phyloP scores from a whole-genome alignment of 2,797 vertebrate species.

The Crax fasciolata region DNA sequence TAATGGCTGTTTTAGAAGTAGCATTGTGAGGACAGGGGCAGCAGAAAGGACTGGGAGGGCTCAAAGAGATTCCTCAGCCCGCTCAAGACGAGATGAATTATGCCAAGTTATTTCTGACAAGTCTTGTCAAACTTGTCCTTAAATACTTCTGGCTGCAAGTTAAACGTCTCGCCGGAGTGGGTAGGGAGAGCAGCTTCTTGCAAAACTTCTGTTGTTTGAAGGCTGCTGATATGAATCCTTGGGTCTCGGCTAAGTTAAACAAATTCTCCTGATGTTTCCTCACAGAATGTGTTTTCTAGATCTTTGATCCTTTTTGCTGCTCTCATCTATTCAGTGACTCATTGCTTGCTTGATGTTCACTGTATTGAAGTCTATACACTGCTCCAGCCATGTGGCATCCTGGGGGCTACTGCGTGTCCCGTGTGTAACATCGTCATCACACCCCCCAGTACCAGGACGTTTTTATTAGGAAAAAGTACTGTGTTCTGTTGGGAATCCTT shows the following conservation, averaged over 20 bases:
- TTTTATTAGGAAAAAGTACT: background rate
- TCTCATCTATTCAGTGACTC: background rate
- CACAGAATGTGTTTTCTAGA: conserved; percentile 2
- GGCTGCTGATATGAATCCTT: background rate
- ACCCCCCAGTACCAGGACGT: background rate
- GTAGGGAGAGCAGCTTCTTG: background rate
- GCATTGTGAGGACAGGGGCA: background rate
- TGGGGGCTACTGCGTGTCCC: background rate
- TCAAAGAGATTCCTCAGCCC: background rate
- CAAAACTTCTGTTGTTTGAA: background rate
- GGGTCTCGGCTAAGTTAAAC: background rate
- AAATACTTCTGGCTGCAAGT: background rate
- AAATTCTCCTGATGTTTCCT: background rate
- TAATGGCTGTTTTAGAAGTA: background rate
- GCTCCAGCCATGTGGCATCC: background rate
- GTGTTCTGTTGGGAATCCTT: background rate
- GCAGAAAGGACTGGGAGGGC: background rate
- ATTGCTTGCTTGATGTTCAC: background rate
- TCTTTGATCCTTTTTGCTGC: conserved; percentile 11
- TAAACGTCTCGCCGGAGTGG: background rate
- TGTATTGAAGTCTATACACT: background rate
- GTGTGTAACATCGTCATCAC: background rate
- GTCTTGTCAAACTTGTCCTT: background rate
- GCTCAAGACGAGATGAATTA: background rate
- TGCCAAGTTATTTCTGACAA: background rate